phyloP scores from a whole-genome alignment of 2,113 vertebrate genomes.

The Hemibagrus wyckioides region DNA sequence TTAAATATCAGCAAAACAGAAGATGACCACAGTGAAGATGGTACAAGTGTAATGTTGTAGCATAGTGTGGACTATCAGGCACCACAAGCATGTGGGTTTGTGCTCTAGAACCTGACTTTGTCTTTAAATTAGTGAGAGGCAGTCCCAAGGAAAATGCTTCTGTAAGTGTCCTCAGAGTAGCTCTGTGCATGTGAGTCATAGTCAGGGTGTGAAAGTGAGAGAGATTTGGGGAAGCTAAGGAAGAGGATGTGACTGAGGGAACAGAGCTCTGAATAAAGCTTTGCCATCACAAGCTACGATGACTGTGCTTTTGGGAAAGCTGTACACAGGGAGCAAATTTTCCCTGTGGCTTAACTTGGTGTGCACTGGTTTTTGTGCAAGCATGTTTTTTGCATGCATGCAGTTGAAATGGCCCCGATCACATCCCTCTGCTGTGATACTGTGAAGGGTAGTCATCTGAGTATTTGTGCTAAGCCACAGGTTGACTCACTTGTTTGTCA shows the following conservation, averaged over 20 bases:
- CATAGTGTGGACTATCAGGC: too few relatives aligned
- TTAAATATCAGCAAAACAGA: neutral
- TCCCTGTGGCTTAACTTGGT: slow-evolving; percentile 4
- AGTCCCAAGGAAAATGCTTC: slow-evolving; percentile 14
- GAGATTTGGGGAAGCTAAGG: slow-evolving; percentile 69
- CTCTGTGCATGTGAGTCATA: slow-evolving; percentile 46
- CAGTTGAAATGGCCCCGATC: slow-evolving; percentile 13
- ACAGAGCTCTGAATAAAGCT: slow-evolving; percentile 2
- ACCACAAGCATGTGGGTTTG: neutral
- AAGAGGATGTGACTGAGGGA: slow-evolving; percentile 69
- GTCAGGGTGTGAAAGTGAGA: slow-evolving; percentile 71
- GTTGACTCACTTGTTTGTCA: slow-evolving; percentile 77
- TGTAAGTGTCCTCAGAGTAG: slow-evolving; percentile 3
- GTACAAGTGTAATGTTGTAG: neutral
- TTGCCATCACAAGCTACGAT: slow-evolving; percentile 17
- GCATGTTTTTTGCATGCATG: neutral
- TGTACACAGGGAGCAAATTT: neutral
- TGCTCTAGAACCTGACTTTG: neutral
- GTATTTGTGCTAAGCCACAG: slow-evolving; percentile 70
- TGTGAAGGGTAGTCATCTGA: slow-evolving; percentile 65
- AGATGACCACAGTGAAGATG: neutral
- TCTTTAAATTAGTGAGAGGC: neutral
- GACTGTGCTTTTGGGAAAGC: slow-evolving; percentile 40
- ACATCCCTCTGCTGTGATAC: slow-evolving; percentile 18
- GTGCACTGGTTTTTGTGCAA: neutral